A percentile compares a stretch with the other conserved stretches of the same genome.
These are phyloP conservation scores for Apamea anceps DNA, from an alignment of 2,888 invertebrate genomes.

Conservation along the genomic window DNA sequence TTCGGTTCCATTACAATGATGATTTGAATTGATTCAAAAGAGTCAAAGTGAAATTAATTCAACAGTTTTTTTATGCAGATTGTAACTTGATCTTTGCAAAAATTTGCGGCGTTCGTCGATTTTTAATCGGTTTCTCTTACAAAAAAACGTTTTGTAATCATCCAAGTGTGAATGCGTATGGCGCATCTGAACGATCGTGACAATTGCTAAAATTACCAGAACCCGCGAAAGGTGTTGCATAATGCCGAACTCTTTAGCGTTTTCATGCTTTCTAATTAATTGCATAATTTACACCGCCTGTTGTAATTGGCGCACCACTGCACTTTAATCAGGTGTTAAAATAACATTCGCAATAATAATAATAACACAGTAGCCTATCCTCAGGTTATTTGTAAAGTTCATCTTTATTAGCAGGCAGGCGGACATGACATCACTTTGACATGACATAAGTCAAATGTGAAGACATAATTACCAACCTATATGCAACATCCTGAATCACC, in stretches of 20 bases:
- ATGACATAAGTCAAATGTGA: conserved; percentile 21
- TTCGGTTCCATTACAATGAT: conserved; percentile 25
- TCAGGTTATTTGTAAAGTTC: conserved; percentile 9
- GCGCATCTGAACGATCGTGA: conserved; percentile 46
- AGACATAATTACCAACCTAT: conserved; percentile 16
- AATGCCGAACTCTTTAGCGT: conserved; percentile 58
- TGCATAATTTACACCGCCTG: conserved; percentile 64
- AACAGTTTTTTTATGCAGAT: conserved; percentile 43
- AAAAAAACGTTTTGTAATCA: conserved; percentile 31
- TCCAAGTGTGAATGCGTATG: conserved; percentile 58
- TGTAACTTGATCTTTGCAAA: conserved; percentile 43
- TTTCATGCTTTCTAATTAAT: conserved; percentile 79
- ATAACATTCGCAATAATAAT: conserved; percentile 10
- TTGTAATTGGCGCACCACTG: conserved; percentile 51
- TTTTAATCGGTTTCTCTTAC: conserved; percentile 43
- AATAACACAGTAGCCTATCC: conserved; percentile 1
- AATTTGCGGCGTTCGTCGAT: conserved; percentile 26
- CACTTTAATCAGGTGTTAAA: conserved; percentile 20
- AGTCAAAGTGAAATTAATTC: conserved; percentile 37
- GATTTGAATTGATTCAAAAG: conserved; percentile 27
- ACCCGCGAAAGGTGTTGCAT: conserved; percentile 62
- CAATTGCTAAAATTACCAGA: conserved; percentile 57
- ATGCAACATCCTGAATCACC: conserved; percentile 29
- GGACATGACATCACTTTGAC: conserved; percentile 9
- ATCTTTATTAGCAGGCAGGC: conserved; percentile 8